These are phyloP conservation scores for Vicugna pacos DNA, from an alignment of 2,113 vertebrate genomes.

Conservation along the genomic window DNA sequence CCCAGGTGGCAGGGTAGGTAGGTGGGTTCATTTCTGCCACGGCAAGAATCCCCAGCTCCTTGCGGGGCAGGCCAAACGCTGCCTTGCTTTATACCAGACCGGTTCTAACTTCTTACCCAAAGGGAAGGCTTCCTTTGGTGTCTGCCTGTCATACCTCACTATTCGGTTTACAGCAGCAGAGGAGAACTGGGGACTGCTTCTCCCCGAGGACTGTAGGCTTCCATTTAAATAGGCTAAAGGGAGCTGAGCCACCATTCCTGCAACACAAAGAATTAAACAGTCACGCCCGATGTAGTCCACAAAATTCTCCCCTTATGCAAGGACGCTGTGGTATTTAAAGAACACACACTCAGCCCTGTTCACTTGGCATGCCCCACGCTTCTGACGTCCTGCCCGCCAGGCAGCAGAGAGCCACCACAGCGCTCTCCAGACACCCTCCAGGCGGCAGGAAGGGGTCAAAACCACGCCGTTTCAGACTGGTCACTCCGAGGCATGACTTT, in stretches of 20 bases:
- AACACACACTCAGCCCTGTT: not conserved
- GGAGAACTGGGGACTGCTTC: not conserved
- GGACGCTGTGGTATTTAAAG: not conserved
- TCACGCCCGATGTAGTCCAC: not conserved
- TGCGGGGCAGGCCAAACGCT: not conserved
- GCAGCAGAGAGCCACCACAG: not conserved
- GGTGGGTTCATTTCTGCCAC: not conserved
- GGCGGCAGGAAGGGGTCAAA: not conserved
- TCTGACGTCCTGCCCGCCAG: not conserved
- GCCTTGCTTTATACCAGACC: not conserved
- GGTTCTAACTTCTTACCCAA: not conserved
- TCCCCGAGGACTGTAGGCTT: not conserved
- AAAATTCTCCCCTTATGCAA: not conserved
- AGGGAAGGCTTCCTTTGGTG: not conserved
- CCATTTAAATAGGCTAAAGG: not conserved
- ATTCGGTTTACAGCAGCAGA: not conserved
- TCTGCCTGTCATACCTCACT: not conserved
- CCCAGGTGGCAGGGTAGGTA: not conserved
- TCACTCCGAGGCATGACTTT: not conserved
- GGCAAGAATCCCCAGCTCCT: not conserved
- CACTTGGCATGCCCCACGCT: not conserved
- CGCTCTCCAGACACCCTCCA: accelerated
- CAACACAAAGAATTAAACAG: conserved; percentile 7
- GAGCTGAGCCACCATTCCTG: not conserved
- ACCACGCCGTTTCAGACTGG: not conserved